A percentile compares a stretch with the other conserved stretches of the same genome.
Evolutionary conservation across 30 jellyfish, hydroid and myxozoan species (phyloP).

Genomic region (Aurelia coerulea): DNA sequence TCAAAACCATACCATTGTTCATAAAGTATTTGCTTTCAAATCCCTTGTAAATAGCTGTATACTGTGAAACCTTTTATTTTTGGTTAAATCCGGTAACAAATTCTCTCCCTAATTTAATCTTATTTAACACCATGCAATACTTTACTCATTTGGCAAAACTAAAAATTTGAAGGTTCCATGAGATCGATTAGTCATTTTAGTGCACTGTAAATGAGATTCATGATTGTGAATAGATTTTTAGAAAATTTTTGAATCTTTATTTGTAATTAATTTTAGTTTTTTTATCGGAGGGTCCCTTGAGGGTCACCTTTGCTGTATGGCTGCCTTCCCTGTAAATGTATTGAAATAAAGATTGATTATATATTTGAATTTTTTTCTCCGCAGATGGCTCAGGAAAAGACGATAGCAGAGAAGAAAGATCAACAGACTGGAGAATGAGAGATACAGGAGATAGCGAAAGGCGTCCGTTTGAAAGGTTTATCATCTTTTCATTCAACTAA

Average conservation of each 20-base stretch:
- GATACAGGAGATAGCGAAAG: constrained; percentile 48
- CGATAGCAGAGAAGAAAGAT: constrained; percentile 69
- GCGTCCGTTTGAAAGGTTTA: constrained; percentile 55
- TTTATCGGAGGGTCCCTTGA: too few relatives aligned
- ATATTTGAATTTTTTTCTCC: too few relatives aligned
- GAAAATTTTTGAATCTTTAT: background rate
- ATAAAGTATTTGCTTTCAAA: too few relatives aligned
- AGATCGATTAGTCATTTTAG: too few relatives aligned
- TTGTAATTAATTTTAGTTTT: background rate
- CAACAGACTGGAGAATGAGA: constrained; percentile 65
- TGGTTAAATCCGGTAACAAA: background rate
- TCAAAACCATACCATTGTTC: too few relatives aligned
- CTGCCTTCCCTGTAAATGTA: too few relatives aligned
- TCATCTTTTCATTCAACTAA: too few relatives aligned
- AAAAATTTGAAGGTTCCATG: too few relatives aligned
- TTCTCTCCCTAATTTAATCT: background rate
- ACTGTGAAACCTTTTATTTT: background rate
- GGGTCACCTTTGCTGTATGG: too few relatives aligned
- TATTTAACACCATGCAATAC: background rate
- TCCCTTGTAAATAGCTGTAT: background rate
- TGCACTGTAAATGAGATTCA: too few relatives aligned
- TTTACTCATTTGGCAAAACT: background rate
- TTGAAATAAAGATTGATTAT: too few relatives aligned
- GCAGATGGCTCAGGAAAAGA: constrained; percentile 21
- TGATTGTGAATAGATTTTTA: background rate